Evolutionary conservation across 2,888 invertebrate genomes (phyloP), one percentile per base, ranked within the genome.

Genomic region (Euzophera pinguis): DNA sequence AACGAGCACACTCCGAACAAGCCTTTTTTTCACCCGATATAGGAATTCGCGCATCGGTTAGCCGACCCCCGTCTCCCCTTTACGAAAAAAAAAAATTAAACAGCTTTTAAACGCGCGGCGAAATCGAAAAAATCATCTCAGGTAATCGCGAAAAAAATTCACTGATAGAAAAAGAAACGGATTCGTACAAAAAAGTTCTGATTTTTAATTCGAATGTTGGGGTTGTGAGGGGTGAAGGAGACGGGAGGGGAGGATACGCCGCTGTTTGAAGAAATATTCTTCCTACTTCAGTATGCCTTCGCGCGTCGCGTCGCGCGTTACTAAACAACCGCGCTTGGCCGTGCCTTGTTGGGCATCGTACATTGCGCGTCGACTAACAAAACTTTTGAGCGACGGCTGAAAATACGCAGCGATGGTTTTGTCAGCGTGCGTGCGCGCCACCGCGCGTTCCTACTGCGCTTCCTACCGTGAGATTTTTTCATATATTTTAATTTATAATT

Each of bases 111-210:
- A 82, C 83, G 79, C 76, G 77, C 80, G 76, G 76, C 76, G 73
- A 69, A 75, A 82, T 39, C 39, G 39, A 77, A 79, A 89, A 89
- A 86, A 77, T 71, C 81, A 81, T 81, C 85, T 83, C 90, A 91
- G 90, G 90, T 91, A 91, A 88, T 84, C 84, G 82, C 83, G 80
- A 84, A 90, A 91, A 90, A 91, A 90, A 89, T 78, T 83, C 86
- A 86, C 87, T 81, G 87, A 84, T 87, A 88, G 88, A 85, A 87
- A 90, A 89, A 90, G 88, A 83, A 88, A 87, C 86, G 85, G 87
- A 89, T 88, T 90, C 74, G 67, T 61, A 82, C 70, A 88, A 89
- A 89, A 87, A 89, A 87, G 81, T 82, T 74, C 68, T 52, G 73
- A 81, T 80, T 75, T 84, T 81, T 80, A 85, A 89, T 88, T 85